Evolutionary conservation across 2,888 invertebrate genomes (phyloP).

Genomic region (Sarcophaga caerulescens): DNA sequence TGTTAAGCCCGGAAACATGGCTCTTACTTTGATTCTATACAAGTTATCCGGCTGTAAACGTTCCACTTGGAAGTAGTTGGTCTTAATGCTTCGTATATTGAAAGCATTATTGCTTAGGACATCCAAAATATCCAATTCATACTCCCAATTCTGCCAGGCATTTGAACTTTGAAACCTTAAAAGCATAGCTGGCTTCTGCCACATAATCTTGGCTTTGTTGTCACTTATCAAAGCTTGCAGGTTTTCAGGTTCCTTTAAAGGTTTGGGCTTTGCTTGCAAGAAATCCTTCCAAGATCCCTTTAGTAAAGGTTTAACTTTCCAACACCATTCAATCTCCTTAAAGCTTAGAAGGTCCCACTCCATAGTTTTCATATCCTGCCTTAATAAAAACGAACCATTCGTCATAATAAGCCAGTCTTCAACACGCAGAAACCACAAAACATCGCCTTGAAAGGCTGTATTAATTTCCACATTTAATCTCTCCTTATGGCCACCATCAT

Average conservation of each 20-base stretch:
- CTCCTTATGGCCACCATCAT: constrained; percentile 69
- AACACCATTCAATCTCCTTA: constrained; percentile 69
- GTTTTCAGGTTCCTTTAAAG: constrained; percentile 89
- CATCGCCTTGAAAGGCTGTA: constrained; percentile 56
- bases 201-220: constrained; percentile 88
- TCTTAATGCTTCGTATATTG: constrained; percentile 81
- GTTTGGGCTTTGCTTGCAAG: constrained; percentile 88
- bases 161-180: constrained; percentile 84
- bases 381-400: constrained; percentile 69
- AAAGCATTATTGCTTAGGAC: constrained; percentile 77
- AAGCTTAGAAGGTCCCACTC: constrained; percentile 61
- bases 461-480: not conserved
- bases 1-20: constrained; percentile 83
- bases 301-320: constrained; percentile 66
- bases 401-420: constrained; percentile 67
- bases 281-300: constrained; percentile 77
- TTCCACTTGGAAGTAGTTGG: constrained; percentile 85
- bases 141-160: constrained; percentile 82
- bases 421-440: constrained; percentile 70
- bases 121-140: constrained; percentile 79
- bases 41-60: constrained; percentile 88
- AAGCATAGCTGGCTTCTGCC: constrained; percentile 88
- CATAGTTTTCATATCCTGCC: constrained; percentile 60
- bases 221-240: constrained; percentile 92
- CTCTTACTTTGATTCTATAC: constrained; percentile 88